Evolutionary conservation across 1,140 invertebrate species (phyloP), one percentile per base, ranked within the genome.

Genomic region (Oryctes rhinoceros): DNA sequence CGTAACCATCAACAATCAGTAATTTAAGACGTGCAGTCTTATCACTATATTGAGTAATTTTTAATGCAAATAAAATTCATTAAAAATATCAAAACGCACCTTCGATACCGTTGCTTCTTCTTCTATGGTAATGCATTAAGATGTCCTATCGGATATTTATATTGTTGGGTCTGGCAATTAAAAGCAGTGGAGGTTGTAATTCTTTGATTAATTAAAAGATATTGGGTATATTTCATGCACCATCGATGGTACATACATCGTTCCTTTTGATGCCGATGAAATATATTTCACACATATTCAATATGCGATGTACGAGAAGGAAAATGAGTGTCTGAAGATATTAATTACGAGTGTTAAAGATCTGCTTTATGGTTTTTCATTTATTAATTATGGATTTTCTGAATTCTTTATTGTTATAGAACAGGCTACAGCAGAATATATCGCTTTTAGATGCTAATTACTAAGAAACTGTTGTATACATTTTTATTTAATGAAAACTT

Each of bases 121-220:
- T 71, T 10, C 65, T 30, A 10, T 15, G 24, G 65, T 71, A 71
- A 13, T 10, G 35, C 9, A 71, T 71, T 71, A 71, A 71, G 65
- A 71, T 71, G 65, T 71, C 7, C 9, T 71, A 71, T 71, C 65
- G 20, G 5, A 13, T 15, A 71, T 71, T 71, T 71, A 71, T 71
- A 71, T 71, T 71, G 65, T 35, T 71, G 7, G 35, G 9, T 71
- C 65, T 10, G 18, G 18, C 65, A 24, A 71, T 71, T 71, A 71
- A 71, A 24, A 71, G 24, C 11, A 4, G 65, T 9, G 4, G 65
- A 35, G 65, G 65, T 71, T 71, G 65, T 71, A 71, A 24, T 71
- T 71, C 65, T 71, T 71, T 71, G 65, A 71, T 71, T 71, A 71
- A 71, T 71, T 71, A 71, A 71, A 71, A 71, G 65, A 71, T 71